Evolutionary conservation across 2,797 vertebrate species (phyloP).

Genomic region (Poeciliopsis paucimaculata): DNA sequence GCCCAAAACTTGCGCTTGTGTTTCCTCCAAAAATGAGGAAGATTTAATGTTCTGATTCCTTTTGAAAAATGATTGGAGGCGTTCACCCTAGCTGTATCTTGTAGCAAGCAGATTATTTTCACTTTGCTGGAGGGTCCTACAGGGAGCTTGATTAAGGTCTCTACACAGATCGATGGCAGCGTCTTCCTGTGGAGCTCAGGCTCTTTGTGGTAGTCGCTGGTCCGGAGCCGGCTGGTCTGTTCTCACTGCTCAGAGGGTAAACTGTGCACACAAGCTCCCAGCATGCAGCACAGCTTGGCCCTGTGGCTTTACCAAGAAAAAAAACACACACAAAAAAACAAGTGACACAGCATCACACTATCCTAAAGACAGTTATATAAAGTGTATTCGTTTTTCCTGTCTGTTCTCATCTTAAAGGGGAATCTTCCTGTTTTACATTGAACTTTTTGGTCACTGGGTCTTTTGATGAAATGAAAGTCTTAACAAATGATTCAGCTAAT

Average conservation of each 20-base stretch:
- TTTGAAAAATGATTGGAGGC: slow-evolving; percentile 51
- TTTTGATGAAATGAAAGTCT: not conserved
- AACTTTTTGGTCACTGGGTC: not conserved
- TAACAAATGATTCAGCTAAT: not conserved
- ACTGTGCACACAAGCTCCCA: slow-evolving; percentile 35
- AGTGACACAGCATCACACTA: slow-evolving; percentile 2
- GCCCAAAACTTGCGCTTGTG: not conserved
- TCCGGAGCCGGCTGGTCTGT: slow-evolving; percentile 50
- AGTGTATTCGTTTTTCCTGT: not conserved
- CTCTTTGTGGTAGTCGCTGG: slow-evolving; percentile 55
- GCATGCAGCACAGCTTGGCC: slow-evolving; percentile 6
- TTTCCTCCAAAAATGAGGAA: slow-evolving; percentile 25
- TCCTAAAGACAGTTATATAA: not conserved
- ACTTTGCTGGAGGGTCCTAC: slow-evolving; percentile 53
- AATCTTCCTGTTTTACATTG: not conserved
- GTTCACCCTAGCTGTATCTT: slow-evolving; percentile 53
- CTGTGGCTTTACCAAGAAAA: slow-evolving; percentile 22
- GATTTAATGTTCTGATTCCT: slow-evolving; percentile 38
- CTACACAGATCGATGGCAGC: slow-evolving; percentile 66
- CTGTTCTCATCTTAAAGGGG: not conserved
- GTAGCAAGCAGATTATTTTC: slow-evolving; percentile 62
- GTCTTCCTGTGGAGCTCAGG: slow-evolving; percentile 59
- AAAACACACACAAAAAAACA: slow-evolving; percentile 2
- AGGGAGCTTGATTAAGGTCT: slow-evolving; percentile 62
- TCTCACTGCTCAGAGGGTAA: slow-evolving; percentile 51